Base-by-base conservation (phyloP, 2,113 vertebrate genomes). In the Etia nguti region DNA sequence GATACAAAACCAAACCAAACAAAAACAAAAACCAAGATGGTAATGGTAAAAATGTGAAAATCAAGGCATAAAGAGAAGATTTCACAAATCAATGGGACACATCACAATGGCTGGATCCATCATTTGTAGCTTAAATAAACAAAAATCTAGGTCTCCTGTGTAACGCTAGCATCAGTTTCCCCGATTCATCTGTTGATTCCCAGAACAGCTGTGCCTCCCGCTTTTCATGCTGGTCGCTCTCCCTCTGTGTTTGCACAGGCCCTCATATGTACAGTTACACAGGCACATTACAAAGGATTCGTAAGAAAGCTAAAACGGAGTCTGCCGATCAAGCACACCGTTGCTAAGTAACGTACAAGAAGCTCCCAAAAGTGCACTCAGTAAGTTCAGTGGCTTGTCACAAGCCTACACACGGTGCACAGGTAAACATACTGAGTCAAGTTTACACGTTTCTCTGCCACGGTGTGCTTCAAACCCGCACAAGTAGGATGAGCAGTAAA, bases 311-410 rank as follows among this genome's bases (percentile, higher is more conserved):
- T 81, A 84, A 91, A 87, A 89, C 88, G 34, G 79, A 84, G 86
- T 81, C 90, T 85, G 90, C 90, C 82, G 84, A 84, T 80, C 83
- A 86, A 92, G 89, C 84, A 88, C 89, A 54, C 60, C 4, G 94
- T 96, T 96, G 95, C 96, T 95, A 95, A 92, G 95, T 91, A 96
- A 96, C 96, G 54, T 89, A 86, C 89, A 86, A 79, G 60, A 91
- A 93, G 93, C 91, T 91, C 94, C 93, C 94, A 57, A 31, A 93
- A 92, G 94, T 80, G 86, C 89, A 83, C 85, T 93, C 79, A 55
- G 80, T 89, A 89, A 92, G 87, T 95, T 93, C 84, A 82, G 81
- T 65, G 83, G 43, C 89, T 90, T 70, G 91, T 95, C 94, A 90
- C 88, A 81, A 89, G 88, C 93, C 87, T 84, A 88, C 90, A 93